These are phyloP conservation scores for Halocynthia aurantium DNA, from an alignment of 23 tunicate species.

Conservation along the genomic window DNA sequence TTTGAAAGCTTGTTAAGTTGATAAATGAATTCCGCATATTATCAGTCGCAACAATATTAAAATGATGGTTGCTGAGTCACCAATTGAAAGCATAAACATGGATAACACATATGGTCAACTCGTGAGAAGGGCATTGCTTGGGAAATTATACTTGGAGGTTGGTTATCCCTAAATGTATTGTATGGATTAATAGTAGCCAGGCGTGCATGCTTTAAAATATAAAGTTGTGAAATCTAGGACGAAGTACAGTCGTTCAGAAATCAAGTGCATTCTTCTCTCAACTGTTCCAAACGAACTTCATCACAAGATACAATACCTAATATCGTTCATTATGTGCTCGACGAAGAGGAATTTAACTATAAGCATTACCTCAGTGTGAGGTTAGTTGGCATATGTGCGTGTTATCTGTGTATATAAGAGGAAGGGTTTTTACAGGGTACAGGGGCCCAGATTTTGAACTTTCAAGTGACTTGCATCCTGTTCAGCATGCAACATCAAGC, in stretches of 20 bases:
- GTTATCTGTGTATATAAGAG: too few relatives aligned
- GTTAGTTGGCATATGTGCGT: neutral
- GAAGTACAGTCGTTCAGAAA: neutral
- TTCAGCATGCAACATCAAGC: too few relatives aligned
- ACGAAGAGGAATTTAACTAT: neutral
- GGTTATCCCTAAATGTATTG: neutral
- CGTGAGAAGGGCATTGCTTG: neutral
- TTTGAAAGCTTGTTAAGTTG: neutral
- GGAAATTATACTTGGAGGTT: conserved; percentile 2
- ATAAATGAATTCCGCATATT: neutral
- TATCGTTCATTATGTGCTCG: conserved; percentile 19
- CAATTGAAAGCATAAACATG: neutral
- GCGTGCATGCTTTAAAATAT: neutral
- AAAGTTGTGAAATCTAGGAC: neutral
- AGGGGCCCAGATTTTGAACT: too few relatives aligned
- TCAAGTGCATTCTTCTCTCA: neutral
- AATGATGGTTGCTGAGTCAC: neutral
- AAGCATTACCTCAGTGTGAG: conserved; percentile 21
- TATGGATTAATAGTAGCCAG: too few relatives aligned
- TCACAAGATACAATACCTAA: neutral
- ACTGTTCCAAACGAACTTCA: neutral
- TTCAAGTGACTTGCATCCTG: too few relatives aligned
- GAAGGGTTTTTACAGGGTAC: too few relatives aligned
- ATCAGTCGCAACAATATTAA: neutral
- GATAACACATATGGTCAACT: neutral